These are phyloP conservation scores for Coturnix japonica DNA, from an alignment of 2,113 vertebrate genomes.

Conservation along the genomic window DNA sequence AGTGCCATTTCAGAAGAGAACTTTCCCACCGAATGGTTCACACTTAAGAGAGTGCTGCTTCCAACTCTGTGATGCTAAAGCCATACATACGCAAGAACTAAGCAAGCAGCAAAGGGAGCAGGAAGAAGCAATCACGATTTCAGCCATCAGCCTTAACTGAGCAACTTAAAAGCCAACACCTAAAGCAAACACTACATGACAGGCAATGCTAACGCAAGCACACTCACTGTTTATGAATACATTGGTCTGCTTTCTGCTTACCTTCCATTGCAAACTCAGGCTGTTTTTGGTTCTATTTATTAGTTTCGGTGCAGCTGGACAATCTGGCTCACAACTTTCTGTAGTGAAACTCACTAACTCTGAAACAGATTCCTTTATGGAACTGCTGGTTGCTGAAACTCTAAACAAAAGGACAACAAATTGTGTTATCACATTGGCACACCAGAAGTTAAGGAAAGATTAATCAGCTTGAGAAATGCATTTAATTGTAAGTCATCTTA, in stretches of 20 bases:
- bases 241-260: conserved; percentile 17
- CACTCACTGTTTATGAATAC: fast-evolving
- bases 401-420: conserved; percentile 61
- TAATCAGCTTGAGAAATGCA: background rate
- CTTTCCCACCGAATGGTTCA: fast-evolving
- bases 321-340: conserved; percentile 78
- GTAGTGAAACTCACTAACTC: conserved; percentile 82
- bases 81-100: background rate
- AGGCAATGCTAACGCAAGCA: background rate
- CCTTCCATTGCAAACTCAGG: conserved; percentile 84
- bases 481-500: background rate
- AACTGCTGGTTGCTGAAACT: conserved; percentile 77
- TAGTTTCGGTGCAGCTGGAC: conserved; percentile 78
- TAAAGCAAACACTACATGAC: background rate
- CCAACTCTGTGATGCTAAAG: background rate
- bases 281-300: conserved; percentile 80
- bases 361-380: conserved; percentile 75
- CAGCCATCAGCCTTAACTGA: background rate
- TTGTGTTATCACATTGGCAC: background rate
- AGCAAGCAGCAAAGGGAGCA: background rate
- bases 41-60: background rate
- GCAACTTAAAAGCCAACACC: background rate
- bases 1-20: background rate
- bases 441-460: background rate
- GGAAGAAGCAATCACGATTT: background rate